These are phyloP conservation scores for Hypomecis punctinalis DNA, from an alignment of 2,888 invertebrate species.

Conservation along the genomic window DNA sequence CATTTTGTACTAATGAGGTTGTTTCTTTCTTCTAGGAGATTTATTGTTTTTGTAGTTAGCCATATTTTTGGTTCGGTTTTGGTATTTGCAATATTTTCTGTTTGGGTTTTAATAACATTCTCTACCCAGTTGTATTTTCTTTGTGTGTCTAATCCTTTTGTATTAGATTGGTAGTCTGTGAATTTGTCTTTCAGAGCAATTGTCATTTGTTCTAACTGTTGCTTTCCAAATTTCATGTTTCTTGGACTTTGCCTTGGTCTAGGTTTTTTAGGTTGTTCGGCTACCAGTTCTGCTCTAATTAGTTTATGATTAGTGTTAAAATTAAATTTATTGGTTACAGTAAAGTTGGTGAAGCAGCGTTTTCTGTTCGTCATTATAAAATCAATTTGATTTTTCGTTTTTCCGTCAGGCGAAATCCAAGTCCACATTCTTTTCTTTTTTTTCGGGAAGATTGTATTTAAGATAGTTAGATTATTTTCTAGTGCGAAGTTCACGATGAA, in stretches of 20 bases:
- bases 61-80: not conserved
- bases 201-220: conserved; percentile 36
- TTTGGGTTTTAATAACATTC: not conserved
- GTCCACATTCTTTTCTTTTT: no score
- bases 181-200: conserved; percentile 1
- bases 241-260: conserved; percentile 40
- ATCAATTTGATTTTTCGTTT: not conserved
- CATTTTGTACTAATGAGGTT: not conserved
- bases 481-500: no score
- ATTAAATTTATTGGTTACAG: conserved; percentile 30
- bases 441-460: no score
- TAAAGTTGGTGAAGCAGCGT: not conserved
- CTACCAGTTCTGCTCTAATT: conserved; percentile 43
- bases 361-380: not conserved
- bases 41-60: no score
- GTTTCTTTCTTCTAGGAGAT: not conserved
- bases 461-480: no score
- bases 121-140: conserved; percentile 36
- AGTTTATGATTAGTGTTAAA: conserved; percentile 43
- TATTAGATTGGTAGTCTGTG: conserved; percentile 15
- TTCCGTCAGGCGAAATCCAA: no score
- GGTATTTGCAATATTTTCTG: not conserved
- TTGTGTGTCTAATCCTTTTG: conserved; percentile 30
- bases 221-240: conserved; percentile 26
- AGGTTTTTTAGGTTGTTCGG: conserved; percentile 37